These are phyloP conservation scores for Hyles vespertilio DNA, from an alignment of 1,140 invertebrate genomes.

Conservation along the genomic window DNA sequence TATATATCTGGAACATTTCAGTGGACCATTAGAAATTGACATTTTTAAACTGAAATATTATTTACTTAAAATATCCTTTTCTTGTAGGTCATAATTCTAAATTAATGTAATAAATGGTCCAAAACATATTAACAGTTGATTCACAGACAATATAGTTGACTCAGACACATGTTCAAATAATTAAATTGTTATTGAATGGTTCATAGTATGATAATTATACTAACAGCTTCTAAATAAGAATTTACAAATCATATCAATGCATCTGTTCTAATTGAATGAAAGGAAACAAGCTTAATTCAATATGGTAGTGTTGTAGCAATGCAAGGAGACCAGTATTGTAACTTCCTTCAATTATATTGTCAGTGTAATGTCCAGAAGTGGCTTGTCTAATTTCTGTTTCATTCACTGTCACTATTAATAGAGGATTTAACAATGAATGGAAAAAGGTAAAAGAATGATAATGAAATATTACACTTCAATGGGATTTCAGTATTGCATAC, in stretches of 20 bases:
- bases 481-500: too few relatives aligned
- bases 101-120: not conserved
- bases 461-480: too few relatives aligned
- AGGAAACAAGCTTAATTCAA: not conserved
- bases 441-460: too few relatives aligned
- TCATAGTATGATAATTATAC: constrained; percentile 1
- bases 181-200: not conserved
- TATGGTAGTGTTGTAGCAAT: constrained; percentile 1
- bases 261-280: constrained; percentile 4
- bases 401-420: too few relatives aligned
- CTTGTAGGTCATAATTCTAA: not conserved
- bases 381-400: too few relatives aligned
- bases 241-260: constrained; percentile 3
- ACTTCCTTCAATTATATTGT: not conserved
- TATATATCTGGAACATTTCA: too few relatives aligned
- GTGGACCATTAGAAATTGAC: too few relatives aligned
- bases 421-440: too few relatives aligned
- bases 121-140: not conserved
- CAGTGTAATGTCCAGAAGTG: too few relatives aligned
- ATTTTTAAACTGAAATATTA: not conserved
- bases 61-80: not conserved
- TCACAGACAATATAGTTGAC: not conserved
- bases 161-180: not conserved
- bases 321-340: not conserved
- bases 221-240: constrained; percentile 3